These are phyloP conservation scores for Sorex araneus DNA, from an alignment of 2,113 vertebrate species.

Conservation along the genomic window DNA sequence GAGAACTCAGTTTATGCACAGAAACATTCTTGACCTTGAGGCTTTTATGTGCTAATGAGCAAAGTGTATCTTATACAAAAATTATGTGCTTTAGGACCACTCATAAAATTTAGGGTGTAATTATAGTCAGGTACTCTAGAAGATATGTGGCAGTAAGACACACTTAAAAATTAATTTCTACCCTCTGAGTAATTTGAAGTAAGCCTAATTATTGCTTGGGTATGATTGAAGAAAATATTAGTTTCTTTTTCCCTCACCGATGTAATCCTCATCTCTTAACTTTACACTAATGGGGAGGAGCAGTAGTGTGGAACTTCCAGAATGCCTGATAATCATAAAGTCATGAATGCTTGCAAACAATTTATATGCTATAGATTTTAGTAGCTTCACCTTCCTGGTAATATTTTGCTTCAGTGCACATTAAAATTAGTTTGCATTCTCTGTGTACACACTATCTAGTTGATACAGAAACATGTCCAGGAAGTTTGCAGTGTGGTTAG, in stretches of 20 bases:
- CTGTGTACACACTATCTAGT: conserved; percentile 49
- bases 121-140: not conserved
- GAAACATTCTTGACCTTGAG: not conserved
- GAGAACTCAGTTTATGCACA: not conserved
- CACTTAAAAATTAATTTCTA: not conserved
- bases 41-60: not conserved
- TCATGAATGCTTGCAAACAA: conserved; percentile 63
- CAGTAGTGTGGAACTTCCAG: conserved; percentile 59
- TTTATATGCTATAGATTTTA: conserved; percentile 65
- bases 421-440: conserved; percentile 80
- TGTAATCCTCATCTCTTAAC: not conserved
- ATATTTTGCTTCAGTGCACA: conserved; percentile 79
- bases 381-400: conserved; percentile 61
- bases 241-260: not conserved
- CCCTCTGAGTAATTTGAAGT: not conserved
- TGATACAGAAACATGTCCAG: conserved; percentile 10
- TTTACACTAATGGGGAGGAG: conserved; percentile 35
- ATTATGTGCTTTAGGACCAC: not conserved
- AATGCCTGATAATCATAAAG: conserved; percentile 68
- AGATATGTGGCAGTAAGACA: not conserved
- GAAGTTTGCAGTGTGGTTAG: not conserved
- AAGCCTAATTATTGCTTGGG: not conserved
- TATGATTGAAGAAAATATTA: not conserved
- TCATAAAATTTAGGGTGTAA: not conserved
- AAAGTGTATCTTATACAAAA: not conserved